A percentile compares a stretch with the other conserved stretches of the same genome.
Conservation (phyloP, 2,113 vertebrate genomes). For the Vombatus ursinus region DNA sequence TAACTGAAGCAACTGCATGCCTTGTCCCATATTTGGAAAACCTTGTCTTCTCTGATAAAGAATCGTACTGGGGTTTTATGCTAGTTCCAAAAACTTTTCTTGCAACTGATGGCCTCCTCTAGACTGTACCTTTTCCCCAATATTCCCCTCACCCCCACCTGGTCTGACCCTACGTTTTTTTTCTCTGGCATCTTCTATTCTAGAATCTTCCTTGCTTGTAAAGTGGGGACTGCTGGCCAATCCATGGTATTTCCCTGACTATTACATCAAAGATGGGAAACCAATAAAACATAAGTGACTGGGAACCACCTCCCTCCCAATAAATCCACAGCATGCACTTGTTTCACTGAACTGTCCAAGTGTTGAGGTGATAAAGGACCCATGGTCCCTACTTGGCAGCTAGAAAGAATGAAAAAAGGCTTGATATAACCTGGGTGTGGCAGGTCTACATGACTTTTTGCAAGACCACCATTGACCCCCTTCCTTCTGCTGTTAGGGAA, state of each 20-base stretch:
- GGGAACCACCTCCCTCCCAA: background rate
- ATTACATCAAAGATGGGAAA: background rate
- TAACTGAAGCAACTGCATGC: slow-evolving; percentile 30
- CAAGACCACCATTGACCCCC: background rate
- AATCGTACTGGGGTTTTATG: background rate
- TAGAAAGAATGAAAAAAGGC: background rate
- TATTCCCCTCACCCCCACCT: background rate
- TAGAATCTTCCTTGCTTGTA: background rate
- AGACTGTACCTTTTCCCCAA: background rate
- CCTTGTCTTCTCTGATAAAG: slow-evolving; percentile 21
- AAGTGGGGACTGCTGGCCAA: background rate
- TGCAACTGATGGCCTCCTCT: background rate
- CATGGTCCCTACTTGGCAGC: background rate
- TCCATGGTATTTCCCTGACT: background rate
- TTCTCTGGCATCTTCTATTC: background rate
- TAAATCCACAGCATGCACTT: background rate
- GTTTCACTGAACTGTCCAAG: background rate
- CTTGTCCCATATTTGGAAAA: slow-evolving; percentile 57
- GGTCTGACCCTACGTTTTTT: background rate
- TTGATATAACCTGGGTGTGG: background rate
- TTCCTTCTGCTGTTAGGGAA: background rate
- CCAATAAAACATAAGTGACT: background rate
- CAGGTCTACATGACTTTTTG: background rate
- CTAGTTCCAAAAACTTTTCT: background rate
- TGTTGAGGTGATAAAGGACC: background rate